Percentiles rank a stretch among this genome's conserved stretches.
These are phyloP conservation scores for Ariopsis seemanni DNA, from an alignment of 2,113 vertebrate genomes.

Conservation along the genomic window DNA sequence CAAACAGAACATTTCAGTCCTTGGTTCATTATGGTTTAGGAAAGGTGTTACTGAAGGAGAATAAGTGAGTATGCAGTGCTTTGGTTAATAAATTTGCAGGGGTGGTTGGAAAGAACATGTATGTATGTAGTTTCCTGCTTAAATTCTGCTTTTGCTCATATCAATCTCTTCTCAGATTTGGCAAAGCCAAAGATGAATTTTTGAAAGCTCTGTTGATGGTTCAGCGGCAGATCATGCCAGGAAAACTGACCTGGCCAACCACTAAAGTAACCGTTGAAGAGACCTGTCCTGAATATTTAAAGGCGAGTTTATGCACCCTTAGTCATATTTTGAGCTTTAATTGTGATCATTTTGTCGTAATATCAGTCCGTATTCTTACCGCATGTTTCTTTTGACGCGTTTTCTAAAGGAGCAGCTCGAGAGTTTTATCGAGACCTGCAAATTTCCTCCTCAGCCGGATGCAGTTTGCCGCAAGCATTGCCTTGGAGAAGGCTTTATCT, in stretches of 20 bases:
- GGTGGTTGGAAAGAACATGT: neutral
- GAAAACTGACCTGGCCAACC: slow-evolving; percentile 89
- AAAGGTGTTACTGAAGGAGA: slow-evolving; percentile 83
- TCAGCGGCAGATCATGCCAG: slow-evolving; percentile 78
- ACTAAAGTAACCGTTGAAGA: slow-evolving; percentile 83
- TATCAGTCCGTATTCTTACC: neutral
- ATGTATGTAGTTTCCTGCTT: neutral
- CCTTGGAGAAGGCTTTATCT: slow-evolving; percentile 75
- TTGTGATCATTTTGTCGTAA: neutral
- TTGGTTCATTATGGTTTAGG: slow-evolving; percentile 86
- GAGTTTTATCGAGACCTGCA: slow-evolving; percentile 79
- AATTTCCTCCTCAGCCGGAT: slow-evolving; percentile 85
- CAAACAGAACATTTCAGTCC: slow-evolving; percentile 79
- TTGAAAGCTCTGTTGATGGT: slow-evolving; percentile 79
- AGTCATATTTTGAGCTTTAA: neutral
- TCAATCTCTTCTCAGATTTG: slow-evolving; percentile 72
- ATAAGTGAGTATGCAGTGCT: slow-evolving; percentile 77
- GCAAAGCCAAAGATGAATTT: slow-evolving; percentile 80
- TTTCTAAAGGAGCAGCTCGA: slow-evolving; percentile 74
- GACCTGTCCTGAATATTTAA: slow-evolving; percentile 78
- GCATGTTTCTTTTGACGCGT: neutral
- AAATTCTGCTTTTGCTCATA: neutral
- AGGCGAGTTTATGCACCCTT: slow-evolving; percentile 64
- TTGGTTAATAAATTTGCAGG: too few species aligned
- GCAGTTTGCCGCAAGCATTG: slow-evolving; percentile 82